Percentiles rank a stretch among this genome's conserved stretches.
These are phyloP conservation scores for Embiotoca jacksoni DNA, from an alignment of 2,113 vertebrate genomes.

Conservation along the genomic window DNA sequence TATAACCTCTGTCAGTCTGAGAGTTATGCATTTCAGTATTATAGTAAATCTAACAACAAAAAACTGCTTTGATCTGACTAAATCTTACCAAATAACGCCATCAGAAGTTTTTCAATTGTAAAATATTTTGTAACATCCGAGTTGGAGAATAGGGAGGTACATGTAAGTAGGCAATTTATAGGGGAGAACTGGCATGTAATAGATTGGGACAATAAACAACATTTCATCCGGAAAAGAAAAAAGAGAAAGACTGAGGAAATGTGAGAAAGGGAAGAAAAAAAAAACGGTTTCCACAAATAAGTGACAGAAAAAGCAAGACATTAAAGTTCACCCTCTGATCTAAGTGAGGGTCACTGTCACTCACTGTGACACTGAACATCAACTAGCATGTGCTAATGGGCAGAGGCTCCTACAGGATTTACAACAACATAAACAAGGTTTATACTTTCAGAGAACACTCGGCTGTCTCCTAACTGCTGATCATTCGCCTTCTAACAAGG, in stretches of 20 bases:
- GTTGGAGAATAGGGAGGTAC: background rate
- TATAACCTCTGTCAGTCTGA: slow-evolving; percentile 7
- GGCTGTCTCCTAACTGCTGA: slow-evolving; percentile 9
- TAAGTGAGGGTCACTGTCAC: background rate
- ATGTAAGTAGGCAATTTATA: background rate
- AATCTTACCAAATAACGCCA: slow-evolving; percentile 9
- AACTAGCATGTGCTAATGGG: slow-evolving; percentile 1
- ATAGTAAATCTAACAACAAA: slow-evolving; percentile 5
- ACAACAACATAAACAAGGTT: slow-evolving; percentile 22
- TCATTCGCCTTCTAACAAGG: slow-evolving; percentile 13
- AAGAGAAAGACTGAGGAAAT: background rate
- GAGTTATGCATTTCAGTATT: background rate
- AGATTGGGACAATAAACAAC: background rate
- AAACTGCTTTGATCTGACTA: background rate
- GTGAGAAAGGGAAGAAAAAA: background rate
- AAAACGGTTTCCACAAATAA: background rate
- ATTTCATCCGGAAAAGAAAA: background rate
- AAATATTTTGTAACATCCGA: background rate
- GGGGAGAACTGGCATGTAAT: background rate
- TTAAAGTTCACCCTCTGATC: slow-evolving; percentile 1
- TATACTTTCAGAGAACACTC: background rate
- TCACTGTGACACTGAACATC: slow-evolving; percentile 27
- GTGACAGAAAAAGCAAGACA: slow-evolving; percentile 4
- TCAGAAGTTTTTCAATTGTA: slow-evolving; percentile 8
- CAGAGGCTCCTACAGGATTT: slow-evolving; percentile 14